Conservation (phyloP, 1,140 invertebrate genomes). For the Cardiocondyla obscurior region DNA sequence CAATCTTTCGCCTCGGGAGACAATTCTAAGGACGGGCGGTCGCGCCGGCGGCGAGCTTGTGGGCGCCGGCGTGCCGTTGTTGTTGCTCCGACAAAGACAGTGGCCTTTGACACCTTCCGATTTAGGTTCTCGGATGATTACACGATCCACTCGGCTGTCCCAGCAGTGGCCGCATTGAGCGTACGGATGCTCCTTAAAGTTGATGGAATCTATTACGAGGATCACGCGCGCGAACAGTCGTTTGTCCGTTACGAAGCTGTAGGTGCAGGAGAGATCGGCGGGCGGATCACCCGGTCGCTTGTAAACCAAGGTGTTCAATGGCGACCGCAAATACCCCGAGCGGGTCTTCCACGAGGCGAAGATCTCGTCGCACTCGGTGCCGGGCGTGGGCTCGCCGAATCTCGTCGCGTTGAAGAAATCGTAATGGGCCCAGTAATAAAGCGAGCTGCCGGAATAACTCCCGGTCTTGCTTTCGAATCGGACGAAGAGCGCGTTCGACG, state of each 20-base stretch:
- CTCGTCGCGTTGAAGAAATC: conserved; percentile 96
- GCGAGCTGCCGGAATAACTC: conserved; percentile 93
- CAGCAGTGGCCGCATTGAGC: conserved; percentile 92
- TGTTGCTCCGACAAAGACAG: conserved; percentile 85
- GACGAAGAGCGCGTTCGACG: conserved; percentile 92
- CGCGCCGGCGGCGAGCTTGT: background rate
- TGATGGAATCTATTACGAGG: conserved; percentile 88
- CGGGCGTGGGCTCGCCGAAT: conserved; percentile 90
- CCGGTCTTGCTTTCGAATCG: conserved; percentile 95
- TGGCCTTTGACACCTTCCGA: conserved; percentile 79
- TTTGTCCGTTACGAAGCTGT: conserved; percentile 92
- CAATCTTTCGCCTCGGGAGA: conserved; percentile 90
- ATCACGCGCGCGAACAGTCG: conserved; percentile 92
- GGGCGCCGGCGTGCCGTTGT: conserved; percentile 76
- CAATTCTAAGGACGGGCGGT: conserved; percentile 84
- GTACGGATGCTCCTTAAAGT: conserved; percentile 91
- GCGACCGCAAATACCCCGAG: conserved; percentile 89
- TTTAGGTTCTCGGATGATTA: conserved; percentile 85
- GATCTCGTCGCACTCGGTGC: conserved; percentile 93
- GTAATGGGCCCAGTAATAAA: conserved; percentile 96
- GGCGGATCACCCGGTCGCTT: conserved; percentile 87
- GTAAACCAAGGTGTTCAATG: conserved; percentile 93
- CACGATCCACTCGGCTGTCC: conserved; percentile 90
- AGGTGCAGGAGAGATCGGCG: conserved; percentile 90
- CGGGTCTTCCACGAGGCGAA: conserved; percentile 91